Evolutionary conservation across 2,888 invertebrate species (phyloP).

Genomic region (Mythimna albipuncta): DNA sequence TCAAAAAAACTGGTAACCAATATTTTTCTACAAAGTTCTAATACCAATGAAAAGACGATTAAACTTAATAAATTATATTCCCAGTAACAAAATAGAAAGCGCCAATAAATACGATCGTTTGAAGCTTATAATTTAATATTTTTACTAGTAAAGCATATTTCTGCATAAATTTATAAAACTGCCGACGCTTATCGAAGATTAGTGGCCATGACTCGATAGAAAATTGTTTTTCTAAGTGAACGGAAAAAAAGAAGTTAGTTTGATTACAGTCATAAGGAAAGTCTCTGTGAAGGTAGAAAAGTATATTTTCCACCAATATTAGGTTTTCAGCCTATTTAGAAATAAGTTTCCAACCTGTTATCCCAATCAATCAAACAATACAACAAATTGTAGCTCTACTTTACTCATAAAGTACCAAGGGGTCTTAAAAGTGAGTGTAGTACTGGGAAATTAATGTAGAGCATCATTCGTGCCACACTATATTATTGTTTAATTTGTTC

Average conservation of each 20-base stretch:
- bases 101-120: neutral
- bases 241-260: neutral
- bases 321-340: neutral
- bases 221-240: neutral
- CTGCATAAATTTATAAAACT: conserved; percentile 17
- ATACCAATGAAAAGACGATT: neutral
- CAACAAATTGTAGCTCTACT: neutral
- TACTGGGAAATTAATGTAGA: conserved; percentile 1
- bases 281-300: neutral
- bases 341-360: neutral
- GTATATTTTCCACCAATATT: neutral
- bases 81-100: conserved; percentile 8
- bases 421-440: neutral
- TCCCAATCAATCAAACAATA: neutral
- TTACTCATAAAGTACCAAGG: neutral
- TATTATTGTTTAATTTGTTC: conserved; percentile 29
- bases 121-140: conserved; percentile 14
- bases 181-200: neutral
- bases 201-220: neutral
- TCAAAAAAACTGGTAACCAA: conserved; percentile 1
- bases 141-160: conserved; percentile 11
- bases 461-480: neutral
- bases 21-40: neutral
- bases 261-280: neutral
- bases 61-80: conserved; percentile 1